These are phyloP conservation scores for Aurelia sp. DNA, from an alignment of 30 jellyfish, hydroid and myxozoan species.

Conservation along the genomic window DNA sequence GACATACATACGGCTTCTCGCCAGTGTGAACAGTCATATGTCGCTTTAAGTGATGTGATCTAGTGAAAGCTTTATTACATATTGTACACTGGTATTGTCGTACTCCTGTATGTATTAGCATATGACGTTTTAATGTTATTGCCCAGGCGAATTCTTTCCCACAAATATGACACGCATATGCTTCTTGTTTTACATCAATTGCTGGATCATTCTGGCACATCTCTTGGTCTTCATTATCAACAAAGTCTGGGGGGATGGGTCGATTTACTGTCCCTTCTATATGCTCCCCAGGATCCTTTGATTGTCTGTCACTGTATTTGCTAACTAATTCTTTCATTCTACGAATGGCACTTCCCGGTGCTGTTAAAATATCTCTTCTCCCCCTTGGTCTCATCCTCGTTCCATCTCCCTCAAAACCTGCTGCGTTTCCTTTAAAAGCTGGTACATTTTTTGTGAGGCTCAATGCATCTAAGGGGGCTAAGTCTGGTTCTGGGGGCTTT, in stretches of 20 bases:
- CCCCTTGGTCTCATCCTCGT: conserved; percentile 21
- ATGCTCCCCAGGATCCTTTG: conserved; percentile 18
- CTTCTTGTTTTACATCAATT: conserved; percentile 37
- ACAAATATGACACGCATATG: conserved; percentile 62
- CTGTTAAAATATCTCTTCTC: conserved; percentile 50
- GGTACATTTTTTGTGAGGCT: conserved; percentile 34
- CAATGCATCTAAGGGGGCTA: conserved; percentile 44
- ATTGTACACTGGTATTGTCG: conserved; percentile 62
- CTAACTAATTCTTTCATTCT: conserved; percentile 70
- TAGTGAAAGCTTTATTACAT: conserved; percentile 58
- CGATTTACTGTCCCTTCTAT: conserved; percentile 12
- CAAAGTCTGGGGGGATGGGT: conserved; percentile 28
- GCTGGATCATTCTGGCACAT: conserved; percentile 14
- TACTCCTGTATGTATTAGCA: conserved; percentile 63
- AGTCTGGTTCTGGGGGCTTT: conserved; percentile 42
- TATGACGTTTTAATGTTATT: conserved; percentile 63
- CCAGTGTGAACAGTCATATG: conserved; percentile 74
- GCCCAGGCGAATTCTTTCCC: conserved; percentile 79
- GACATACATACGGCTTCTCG: conserved; percentile 72
- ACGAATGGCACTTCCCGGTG: conserved; percentile 74
- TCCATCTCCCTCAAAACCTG: conserved; percentile 9
- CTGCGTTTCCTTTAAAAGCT: conserved; percentile 10
- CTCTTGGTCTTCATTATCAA: conserved; percentile 20
- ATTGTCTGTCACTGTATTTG: conserved; percentile 59
- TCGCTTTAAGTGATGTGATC: conserved; percentile 66